Conservation (phyloP, 2,888 invertebrate genomes). For the Schrankia costaestrigalis region DNA sequence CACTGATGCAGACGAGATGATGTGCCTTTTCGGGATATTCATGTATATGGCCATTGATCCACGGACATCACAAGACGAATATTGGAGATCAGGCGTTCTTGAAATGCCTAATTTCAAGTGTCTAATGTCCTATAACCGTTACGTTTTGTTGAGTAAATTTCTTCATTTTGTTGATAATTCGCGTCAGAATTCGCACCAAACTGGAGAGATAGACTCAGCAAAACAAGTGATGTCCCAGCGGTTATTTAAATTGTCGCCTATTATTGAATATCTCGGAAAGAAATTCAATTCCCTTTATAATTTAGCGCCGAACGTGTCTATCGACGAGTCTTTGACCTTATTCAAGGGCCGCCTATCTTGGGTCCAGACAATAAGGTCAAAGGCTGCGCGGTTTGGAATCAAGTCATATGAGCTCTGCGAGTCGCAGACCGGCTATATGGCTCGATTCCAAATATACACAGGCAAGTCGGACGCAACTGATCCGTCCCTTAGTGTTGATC, state of each 20-base stretch:
- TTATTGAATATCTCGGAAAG: neutral
- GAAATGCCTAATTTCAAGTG: slow-evolving; percentile 14
- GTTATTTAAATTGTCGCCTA: slow-evolving; percentile 2
- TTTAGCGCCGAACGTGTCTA: slow-evolving; percentile 6
- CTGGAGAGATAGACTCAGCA: slow-evolving; percentile 3
- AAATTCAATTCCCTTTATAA: neutral
- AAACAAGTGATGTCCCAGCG: neutral
- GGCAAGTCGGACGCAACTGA: neutral
- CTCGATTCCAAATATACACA: slow-evolving; percentile 14
- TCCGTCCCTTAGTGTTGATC: neutral
- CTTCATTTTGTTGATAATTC: slow-evolving; percentile 21
- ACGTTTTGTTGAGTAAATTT: slow-evolving; percentile 19
- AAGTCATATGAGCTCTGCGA: slow-evolving; percentile 26
- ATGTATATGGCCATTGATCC: slow-evolving; percentile 24
- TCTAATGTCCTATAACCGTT: slow-evolving; percentile 18
- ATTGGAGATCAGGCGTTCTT: slow-evolving; percentile 15
- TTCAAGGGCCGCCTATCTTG: slow-evolving; percentile 21
- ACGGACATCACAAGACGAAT: slow-evolving; percentile 13
- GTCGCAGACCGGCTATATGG: slow-evolving; percentile 18
- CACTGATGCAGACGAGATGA: slow-evolving; percentile 21
- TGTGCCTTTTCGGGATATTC: slow-evolving; percentile 17
- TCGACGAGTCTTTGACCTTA: slow-evolving; percentile 24
- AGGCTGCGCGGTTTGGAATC: slow-evolving; percentile 16
- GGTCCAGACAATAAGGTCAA: slow-evolving; percentile 15
- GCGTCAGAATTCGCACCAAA: slow-evolving; percentile 1